phyloP scores from a whole-genome alignment of 2,113 vertebrate species.

The Nycticryphes semicollaris region DNA sequence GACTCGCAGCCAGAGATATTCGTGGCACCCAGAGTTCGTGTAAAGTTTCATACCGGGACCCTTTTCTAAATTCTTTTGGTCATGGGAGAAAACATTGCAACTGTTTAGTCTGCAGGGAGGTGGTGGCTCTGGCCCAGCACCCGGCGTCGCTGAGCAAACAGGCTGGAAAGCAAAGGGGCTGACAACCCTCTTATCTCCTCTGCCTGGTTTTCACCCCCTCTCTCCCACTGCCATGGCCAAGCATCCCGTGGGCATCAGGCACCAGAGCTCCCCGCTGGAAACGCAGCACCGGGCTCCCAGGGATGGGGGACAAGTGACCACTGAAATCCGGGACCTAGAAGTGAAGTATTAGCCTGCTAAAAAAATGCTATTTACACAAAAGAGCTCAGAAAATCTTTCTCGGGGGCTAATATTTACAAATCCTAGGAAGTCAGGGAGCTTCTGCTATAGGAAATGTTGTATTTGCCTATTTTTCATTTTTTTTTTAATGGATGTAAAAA shows the following conservation, averaged over 20 bases:
- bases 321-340: fast-evolving
- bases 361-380: neutral
- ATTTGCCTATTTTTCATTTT: neutral
- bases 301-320: fast-evolving
- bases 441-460: neutral
- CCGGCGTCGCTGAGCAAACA: neutral
- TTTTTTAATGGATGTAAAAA: neutral
- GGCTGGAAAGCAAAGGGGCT: neutral
- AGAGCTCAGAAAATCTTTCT: neutral
- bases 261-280: neutral
- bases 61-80: constrained; percentile 47
- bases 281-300: neutral
- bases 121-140: constrained; percentile 33
- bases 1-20: constrained; percentile 23
- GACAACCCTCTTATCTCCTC: constrained; percentile 4
- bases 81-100: constrained; percentile 42
- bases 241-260: fast-evolving
- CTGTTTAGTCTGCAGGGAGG: constrained; percentile 58
- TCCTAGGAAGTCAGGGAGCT: neutral
- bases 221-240: neutral
- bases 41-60: constrained; percentile 34
- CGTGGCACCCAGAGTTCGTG: neutral
- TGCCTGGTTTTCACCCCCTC: neutral
- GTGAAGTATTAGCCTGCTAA: neutral
- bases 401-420: neutral